These are phyloP conservation scores for Acrossocheilus wenchowensis DNA, from an alignment of 2,797 vertebrate species.

Conservation along the genomic window DNA sequence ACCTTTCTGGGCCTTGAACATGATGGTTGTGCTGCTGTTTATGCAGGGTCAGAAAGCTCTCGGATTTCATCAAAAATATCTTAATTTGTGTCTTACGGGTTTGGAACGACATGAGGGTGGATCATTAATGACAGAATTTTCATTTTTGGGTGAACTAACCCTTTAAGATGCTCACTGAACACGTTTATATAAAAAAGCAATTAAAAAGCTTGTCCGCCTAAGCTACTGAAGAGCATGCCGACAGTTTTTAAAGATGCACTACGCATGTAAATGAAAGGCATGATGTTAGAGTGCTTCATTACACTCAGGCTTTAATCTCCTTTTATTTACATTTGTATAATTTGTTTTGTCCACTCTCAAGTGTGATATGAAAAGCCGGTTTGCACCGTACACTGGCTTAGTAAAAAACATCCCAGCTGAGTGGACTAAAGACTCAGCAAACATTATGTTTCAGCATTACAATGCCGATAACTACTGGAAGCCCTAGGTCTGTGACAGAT, in stretches of 20 bases:
- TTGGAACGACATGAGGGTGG: background rate
- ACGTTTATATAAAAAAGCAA: background rate
- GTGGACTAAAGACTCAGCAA: conserved; percentile 42
- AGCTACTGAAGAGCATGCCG: background rate
- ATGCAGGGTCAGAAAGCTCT: no score
- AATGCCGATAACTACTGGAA: conserved; percentile 45
- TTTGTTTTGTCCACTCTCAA: conserved; percentile 50
- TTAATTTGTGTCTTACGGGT: no score
- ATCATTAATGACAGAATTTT: background rate
- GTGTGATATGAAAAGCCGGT: conserved; percentile 53
- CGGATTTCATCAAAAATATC: no score
- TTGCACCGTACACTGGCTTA: conserved; percentile 37
- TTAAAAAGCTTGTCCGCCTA: background rate
- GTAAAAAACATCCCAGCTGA: conserved; percentile 21
- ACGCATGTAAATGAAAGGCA: conserved; percentile 26
- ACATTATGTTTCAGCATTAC: conserved; percentile 42
- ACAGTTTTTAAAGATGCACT: conserved; percentile 13
- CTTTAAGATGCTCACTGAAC: conserved; percentile 8
- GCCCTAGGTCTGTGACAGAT: conserved; percentile 24
- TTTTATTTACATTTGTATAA: conserved; percentile 53
- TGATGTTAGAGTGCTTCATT: conserved; percentile 25
- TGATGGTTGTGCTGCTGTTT: no score
- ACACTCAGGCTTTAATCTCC: conserved; percentile 40
- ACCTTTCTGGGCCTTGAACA: background rate
- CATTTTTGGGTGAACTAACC: background rate